These are phyloP conservation scores for Chorisops tibialis DNA, from an alignment of 2,888 invertebrate species.

Conservation along the genomic window DNA sequence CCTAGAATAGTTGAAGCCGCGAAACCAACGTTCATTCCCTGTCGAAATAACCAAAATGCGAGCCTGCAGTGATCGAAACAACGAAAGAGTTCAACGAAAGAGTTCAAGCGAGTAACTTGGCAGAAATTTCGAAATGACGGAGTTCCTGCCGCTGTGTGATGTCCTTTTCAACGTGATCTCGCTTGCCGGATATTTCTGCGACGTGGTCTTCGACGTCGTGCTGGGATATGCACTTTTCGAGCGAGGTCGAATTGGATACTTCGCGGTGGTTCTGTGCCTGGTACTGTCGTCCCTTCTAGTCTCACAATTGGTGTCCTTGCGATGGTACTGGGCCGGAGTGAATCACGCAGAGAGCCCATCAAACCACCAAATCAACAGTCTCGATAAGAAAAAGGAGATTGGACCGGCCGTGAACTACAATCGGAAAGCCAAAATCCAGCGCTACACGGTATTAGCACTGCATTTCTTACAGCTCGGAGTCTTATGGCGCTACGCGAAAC, in stretches of 20 bases:
- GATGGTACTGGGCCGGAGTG: conserved; percentile 63
- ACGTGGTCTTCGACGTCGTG: conserved; percentile 83
- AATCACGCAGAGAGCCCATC: not conserved
- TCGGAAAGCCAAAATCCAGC: conserved; percentile 27
- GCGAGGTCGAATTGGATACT: conserved; percentile 62
- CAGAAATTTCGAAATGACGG: conserved; percentile 56
- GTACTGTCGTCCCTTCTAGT: conserved; percentile 70
- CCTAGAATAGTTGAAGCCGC: too few relatives aligned
- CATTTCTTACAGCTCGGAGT: conserved; percentile 71
- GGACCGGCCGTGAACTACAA: conserved; percentile 5
- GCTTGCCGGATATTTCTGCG: conserved; percentile 84
- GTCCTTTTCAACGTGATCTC: conserved; percentile 88
- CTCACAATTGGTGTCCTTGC: conserved; percentile 71
- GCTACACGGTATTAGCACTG: conserved; percentile 56
- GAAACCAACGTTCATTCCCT: too few relatives aligned
- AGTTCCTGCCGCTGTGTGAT: conserved; percentile 88
- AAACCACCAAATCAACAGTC: conserved; percentile 10
- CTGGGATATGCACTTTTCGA: conserved; percentile 80
- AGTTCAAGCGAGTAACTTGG: conserved; percentile 29
- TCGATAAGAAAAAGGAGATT: conserved; percentile 26
- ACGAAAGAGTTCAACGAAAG: conserved; percentile 31
- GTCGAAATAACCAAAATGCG: too few relatives aligned
- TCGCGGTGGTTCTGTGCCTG: conserved; percentile 66
- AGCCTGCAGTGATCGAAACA: too few relatives aligned
- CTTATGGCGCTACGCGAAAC: conserved; percentile 77